These are phyloP conservation scores for Tokudaia muenninki DNA, from an alignment of 2,797 vertebrate species.

Conservation along the genomic window DNA sequence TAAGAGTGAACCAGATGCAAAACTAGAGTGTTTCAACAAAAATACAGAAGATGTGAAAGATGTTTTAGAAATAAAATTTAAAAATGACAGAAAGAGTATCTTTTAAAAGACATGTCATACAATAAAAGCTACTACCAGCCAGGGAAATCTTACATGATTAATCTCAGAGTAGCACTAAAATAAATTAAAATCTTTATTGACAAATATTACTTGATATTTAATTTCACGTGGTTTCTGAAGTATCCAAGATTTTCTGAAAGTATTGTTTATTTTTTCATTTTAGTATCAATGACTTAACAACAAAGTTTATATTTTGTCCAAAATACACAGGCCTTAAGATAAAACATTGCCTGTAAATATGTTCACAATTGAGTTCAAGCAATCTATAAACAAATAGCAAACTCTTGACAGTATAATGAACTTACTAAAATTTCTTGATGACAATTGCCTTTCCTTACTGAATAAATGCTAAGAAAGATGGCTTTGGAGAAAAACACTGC, in stretches of 20 bases:
- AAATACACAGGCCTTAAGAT: neutral
- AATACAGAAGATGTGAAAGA: neutral
- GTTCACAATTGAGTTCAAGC: conserved; percentile 22
- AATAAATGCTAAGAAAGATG: neutral
- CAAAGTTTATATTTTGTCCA: conserved; percentile 23
- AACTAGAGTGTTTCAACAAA: neutral
- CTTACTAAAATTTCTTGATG: neutral
- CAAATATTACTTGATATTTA: neutral
- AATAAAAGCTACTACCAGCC: neutral
- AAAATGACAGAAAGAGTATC: neutral
- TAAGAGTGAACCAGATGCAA: neutral
- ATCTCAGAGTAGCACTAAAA: conserved; percentile 16
- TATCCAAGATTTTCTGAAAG: neutral
- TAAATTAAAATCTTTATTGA: neutral
- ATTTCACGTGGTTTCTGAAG: neutral
- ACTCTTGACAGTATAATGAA: neutral
- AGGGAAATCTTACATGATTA: neutral
- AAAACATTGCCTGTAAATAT: conserved; percentile 38
- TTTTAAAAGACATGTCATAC: neutral
- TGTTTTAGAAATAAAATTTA: neutral
- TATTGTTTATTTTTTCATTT: conserved; percentile 5
- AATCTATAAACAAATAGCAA: neutral
- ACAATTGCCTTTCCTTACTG: neutral
- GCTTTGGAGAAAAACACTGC: neutral
- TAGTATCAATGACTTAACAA: conserved; percentile 15